These are phyloP conservation scores for Montifringilla adamsi DNA, from an alignment of 2,113 vertebrate genomes.

Conservation along the genomic window DNA sequence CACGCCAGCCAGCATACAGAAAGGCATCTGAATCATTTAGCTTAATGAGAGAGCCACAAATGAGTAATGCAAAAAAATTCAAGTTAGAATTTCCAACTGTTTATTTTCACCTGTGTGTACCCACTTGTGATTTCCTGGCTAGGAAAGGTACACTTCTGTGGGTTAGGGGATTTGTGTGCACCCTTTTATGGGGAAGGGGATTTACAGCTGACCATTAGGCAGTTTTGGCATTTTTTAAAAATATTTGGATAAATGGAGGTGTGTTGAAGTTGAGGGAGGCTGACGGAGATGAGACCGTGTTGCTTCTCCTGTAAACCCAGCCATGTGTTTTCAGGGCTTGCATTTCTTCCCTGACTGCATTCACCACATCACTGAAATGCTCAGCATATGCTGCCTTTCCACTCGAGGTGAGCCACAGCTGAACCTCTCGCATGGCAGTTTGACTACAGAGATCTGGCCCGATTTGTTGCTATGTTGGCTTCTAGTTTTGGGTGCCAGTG, in stretches of 20 bases:
- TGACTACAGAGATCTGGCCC: not conserved
- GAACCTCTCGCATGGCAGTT: not conserved
- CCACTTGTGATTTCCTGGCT: not conserved
- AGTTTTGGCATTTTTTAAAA: not conserved
- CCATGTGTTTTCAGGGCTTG: not conserved
- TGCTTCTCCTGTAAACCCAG: not conserved
- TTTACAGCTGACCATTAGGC: not conserved
- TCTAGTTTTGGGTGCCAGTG: not conserved
- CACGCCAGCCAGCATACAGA: not conserved
- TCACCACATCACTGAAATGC: slow-evolving; percentile 21
- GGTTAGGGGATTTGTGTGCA: not conserved
- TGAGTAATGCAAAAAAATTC: not conserved
- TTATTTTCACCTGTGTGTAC: not conserved
- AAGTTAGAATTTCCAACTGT: not conserved
- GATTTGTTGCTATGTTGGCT: not conserved
- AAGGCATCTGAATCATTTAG: slow-evolving; percentile 14
- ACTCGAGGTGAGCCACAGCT: slow-evolving; percentile 8
- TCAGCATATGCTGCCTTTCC: slow-evolving; percentile 1
- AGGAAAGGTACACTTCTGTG: not conserved
- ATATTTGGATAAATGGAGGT: not conserved
- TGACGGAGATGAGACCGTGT: not conserved
- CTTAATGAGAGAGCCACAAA: not conserved
- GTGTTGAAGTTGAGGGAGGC: not conserved
- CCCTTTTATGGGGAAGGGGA: not conserved
- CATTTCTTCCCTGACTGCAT: slow-evolving; percentile 11